These are phyloP conservation scores for Paraplagusia blochii DNA, from an alignment of 2,113 vertebrate genomes.

Conservation along the genomic window DNA sequence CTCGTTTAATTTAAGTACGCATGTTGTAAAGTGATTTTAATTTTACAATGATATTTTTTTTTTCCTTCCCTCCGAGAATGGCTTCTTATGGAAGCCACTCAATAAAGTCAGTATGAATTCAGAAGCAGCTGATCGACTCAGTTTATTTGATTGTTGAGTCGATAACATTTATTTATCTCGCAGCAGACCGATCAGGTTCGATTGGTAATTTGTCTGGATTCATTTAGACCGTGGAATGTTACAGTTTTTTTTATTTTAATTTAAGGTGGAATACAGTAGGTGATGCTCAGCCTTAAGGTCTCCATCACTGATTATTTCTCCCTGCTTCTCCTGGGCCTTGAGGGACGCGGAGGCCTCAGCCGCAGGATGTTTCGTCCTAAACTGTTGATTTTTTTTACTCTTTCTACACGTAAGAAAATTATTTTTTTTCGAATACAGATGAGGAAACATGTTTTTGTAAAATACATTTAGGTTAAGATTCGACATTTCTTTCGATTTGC, in stretches of 20 bases:
- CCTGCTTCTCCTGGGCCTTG: conserved; percentile 13
- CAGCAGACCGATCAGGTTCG: background rate
- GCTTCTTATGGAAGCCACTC: conserved; percentile 79
- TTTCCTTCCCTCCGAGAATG: conserved; percentile 67
- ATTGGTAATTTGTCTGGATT: background rate
- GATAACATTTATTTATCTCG: conserved; percentile 13
- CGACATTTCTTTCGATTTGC: too few relatives aligned
- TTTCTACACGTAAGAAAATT: too few relatives aligned
- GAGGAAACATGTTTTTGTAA: too few relatives aligned
- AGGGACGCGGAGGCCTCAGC: conserved; percentile 20
- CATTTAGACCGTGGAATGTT: too few relatives aligned
- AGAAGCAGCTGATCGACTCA: conserved; percentile 62
- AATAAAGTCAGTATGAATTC: conserved; percentile 80
- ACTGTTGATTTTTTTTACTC: too few relatives aligned
- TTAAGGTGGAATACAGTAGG: conserved; percentile 3
- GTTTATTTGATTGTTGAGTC: conserved; percentile 63
- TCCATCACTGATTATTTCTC: background rate
- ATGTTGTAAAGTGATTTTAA: conserved; percentile 97
- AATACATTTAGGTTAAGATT: too few relatives aligned
- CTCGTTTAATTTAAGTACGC: conserved; percentile 95
- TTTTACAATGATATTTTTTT: conserved; percentile 78
- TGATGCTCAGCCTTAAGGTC: background rate
- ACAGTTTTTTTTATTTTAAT: background rate
- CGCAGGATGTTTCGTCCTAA: too few relatives aligned
- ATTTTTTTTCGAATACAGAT: too few relatives aligned